A percentile compares a stretch with the other conserved stretches of the same genome.
Evolutionary conservation across 2,888 invertebrate species (phyloP).

Genomic region (Parnassius mnemosyne): DNA sequence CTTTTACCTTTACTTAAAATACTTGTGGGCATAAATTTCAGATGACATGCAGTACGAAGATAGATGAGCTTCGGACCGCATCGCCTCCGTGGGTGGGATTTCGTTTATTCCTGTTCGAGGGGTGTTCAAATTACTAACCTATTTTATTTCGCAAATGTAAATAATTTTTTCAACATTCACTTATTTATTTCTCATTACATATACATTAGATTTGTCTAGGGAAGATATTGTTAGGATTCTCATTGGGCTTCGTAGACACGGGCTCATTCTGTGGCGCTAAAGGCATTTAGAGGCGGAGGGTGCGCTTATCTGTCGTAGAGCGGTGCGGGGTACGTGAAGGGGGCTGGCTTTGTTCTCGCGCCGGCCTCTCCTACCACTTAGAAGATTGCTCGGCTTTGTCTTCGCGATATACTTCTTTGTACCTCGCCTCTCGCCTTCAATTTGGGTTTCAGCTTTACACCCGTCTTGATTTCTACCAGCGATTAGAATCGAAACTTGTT

Average conservation of each 20-base stretch:
- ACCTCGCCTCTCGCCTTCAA: conserved; percentile 52
- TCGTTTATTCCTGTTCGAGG: conserved; percentile 34
- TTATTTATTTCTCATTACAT: conserved; percentile 52
- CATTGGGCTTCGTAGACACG: conserved; percentile 48
- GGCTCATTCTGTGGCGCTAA: conserved; percentile 53
- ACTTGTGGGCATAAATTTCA: conserved; percentile 32
- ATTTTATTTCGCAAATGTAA: conserved; percentile 34
- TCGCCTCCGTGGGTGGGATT: conserved; percentile 33
- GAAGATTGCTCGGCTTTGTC: conserved; percentile 74
- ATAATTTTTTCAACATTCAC: conserved; percentile 40
- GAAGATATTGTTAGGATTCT: conserved; percentile 53
- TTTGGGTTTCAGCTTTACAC: conserved; percentile 54
- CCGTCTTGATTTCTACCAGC: conserved; percentile 25
- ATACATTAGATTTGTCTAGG: conserved; percentile 49
- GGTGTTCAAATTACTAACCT: conserved; percentile 37
- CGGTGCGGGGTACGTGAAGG: conserved; percentile 38
- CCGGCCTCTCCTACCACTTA: conserved; percentile 70
- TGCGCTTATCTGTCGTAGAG: conserved; percentile 58
- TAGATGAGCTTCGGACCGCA: conserved; percentile 31
- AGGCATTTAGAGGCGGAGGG: conserved; percentile 61
- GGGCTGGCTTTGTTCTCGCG: conserved; percentile 56
- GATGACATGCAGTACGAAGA: conserved; percentile 32
- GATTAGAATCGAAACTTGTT: conserved; percentile 10
- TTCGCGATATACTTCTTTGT: conserved; percentile 64
- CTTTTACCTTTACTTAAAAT: conserved; percentile 29